A percentile compares a stretch with the other conserved stretches of the same genome.
phyloP scores from a whole-genome alignment of 2,113 vertebrate genomes.

The Sphaerodactylus townsendi region DNA sequence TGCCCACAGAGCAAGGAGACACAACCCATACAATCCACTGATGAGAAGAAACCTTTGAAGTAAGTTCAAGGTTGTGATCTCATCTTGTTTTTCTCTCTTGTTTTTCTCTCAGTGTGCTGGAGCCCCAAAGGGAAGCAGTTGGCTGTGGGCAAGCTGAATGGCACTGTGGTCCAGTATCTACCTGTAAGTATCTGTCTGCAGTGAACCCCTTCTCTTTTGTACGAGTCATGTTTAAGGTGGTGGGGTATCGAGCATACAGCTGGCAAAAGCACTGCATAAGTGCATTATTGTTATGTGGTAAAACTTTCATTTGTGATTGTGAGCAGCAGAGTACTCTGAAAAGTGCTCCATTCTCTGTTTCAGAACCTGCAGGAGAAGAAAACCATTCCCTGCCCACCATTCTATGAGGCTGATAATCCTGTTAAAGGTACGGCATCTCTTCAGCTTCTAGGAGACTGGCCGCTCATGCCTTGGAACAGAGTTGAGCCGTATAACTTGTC shows the following conservation, averaged over 20 bases:
- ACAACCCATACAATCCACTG: too few relatives aligned
- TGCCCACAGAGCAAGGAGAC: too few relatives aligned
- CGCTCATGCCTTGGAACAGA: not conserved
- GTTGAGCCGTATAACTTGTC: not conserved
- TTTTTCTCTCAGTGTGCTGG: slow-evolving; percentile 87
- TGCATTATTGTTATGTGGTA: not conserved
- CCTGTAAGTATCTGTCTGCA: slow-evolving; percentile 80
- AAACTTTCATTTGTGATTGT: slow-evolving; percentile 3
- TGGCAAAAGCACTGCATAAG: not conserved
- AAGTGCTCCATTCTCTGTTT: slow-evolving; percentile 16
- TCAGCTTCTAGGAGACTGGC: not conserved
- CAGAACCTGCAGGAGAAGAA: slow-evolving; percentile 93
- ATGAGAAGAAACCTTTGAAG: too few relatives aligned
- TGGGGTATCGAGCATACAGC: not conserved
- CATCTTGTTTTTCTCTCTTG: not conserved
- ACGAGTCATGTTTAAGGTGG: not conserved
- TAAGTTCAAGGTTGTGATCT: too few relatives aligned
- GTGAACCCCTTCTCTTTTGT: not conserved
- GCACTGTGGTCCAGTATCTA: slow-evolving; percentile 91
- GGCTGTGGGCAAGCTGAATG: slow-evolving; percentile 90
- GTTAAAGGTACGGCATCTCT: slow-evolving; percentile 84
- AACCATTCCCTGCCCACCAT: slow-evolving; percentile 89
- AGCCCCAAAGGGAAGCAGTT: slow-evolving; percentile 98
- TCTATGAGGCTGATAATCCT: slow-evolving; percentile 89
- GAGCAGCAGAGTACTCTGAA: not conserved